These are phyloP conservation scores for Uloborus diversus DNA, from an alignment of 1,140 invertebrate genomes.

Conservation along the genomic window DNA sequence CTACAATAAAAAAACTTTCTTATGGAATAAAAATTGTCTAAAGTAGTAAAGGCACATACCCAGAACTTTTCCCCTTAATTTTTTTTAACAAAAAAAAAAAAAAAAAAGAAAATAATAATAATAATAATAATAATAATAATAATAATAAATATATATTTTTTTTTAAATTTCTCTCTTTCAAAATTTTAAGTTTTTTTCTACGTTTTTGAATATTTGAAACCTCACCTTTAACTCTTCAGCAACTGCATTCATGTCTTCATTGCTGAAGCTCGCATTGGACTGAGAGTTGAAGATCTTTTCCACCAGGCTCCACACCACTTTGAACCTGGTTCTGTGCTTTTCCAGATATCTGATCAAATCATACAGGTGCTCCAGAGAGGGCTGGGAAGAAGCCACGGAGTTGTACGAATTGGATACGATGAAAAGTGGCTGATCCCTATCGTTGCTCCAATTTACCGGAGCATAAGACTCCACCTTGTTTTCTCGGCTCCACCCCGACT, in stretches of 20 bases:
- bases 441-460: not conserved
- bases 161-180: not conserved
- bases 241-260: conserved; percentile 17
- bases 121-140: not conserved
- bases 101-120: not conserved
- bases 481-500: not conserved
- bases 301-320: conserved; percentile 26
- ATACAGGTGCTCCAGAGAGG: conserved; percentile 31
- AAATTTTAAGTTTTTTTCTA: not conserved
- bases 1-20: no score
- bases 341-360: conserved; percentile 41
- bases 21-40: no score
- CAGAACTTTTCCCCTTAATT: no score
- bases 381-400: not conserved
- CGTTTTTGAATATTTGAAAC: no score
- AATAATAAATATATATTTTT: not conserved
- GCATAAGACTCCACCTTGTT: not conserved
- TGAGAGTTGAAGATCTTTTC: conserved; percentile 41
- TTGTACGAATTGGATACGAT: conserved; percentile 16
- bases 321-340: conserved; percentile 23
- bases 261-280: not conserved
- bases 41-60: no score
- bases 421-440: not conserved
- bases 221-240: conserved; percentile 46
- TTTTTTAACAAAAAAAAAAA: no score